These are phyloP conservation scores for Mylabris phalerata DNA, from an alignment of 1,140 invertebrate species.

Conservation along the genomic window DNA sequence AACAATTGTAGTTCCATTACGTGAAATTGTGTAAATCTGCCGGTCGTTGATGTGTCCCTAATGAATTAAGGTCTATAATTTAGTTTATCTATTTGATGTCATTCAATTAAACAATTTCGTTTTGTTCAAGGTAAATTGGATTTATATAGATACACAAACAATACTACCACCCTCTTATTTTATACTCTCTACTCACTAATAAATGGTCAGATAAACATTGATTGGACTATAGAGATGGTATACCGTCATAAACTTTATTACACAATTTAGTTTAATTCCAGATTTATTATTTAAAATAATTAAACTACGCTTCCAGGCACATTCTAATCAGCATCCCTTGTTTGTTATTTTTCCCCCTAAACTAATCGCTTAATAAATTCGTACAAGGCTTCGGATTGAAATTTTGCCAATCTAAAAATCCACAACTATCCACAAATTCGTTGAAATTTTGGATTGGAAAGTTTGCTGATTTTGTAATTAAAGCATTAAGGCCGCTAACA, in stretches of 20 bases:
- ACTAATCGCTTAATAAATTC: too few species aligned
- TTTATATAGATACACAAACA: constrained; percentile 9
- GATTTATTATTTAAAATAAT: constrained; percentile 12
- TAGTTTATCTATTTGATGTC: constrained; percentile 26
- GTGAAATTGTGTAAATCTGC: constrained; percentile 35
- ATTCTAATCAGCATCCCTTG: too few species aligned
- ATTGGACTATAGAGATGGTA: constrained; percentile 1
- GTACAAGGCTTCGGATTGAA: too few species aligned
- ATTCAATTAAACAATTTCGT: constrained; percentile 22
- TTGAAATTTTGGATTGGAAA: too few species aligned
- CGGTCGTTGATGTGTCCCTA: constrained; percentile 32
- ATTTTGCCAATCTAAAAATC: too few species aligned
- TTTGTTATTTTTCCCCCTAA: too few species aligned
- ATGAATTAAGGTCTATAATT: constrained; percentile 35
- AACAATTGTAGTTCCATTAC: constrained; percentile 40
- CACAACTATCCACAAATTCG: too few species aligned
- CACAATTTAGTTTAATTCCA: constrained; percentile 1
- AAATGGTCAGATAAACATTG: constrained; percentile 16
- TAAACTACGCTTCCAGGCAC: too few species aligned
- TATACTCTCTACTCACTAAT: neutral
- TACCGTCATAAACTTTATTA: constrained; percentile 11
- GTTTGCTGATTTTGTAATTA: too few species aligned
- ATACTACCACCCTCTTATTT: neutral
- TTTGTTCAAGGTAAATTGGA: constrained; percentile 14
- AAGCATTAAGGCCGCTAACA: too few species aligned